phyloP scores from a whole-genome alignment of 2,113 vertebrate genomes.

The Menura novaehollandiae region DNA sequence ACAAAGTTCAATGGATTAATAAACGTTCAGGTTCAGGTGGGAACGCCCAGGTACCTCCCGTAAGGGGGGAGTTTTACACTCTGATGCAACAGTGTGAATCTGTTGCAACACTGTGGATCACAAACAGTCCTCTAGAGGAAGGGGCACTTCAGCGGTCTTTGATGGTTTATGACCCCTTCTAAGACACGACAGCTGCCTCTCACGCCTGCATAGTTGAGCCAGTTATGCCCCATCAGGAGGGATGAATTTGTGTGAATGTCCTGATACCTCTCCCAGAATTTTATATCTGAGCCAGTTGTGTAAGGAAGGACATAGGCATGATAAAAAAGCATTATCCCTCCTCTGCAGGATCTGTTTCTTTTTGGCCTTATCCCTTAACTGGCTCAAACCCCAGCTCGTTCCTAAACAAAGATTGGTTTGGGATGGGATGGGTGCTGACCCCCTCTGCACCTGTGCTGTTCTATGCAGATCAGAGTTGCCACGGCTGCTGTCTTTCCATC shows the following conservation, averaged over 20 bases:
- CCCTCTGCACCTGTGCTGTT: background rate
- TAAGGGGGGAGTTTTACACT: background rate
- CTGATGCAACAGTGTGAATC: background rate
- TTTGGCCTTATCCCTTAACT: background rate
- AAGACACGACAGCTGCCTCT: background rate
- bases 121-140: background rate
- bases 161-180: background rate
- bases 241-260: background rate
- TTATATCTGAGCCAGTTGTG: background rate
- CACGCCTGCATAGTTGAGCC: background rate
- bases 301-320: background rate
- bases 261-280: background rate
- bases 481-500: background rate
- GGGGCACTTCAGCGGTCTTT: background rate
- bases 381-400: background rate
- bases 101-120: background rate
- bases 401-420: background rate
- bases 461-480: background rate
- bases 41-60: background rate
- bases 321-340: background rate
- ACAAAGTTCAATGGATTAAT: background rate
- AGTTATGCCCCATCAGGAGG: background rate
- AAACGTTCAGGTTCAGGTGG: fast-evolving
- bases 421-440: fast-evolving
- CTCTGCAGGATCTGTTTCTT: background rate